A percentile compares a stretch with the other conserved stretches of the same genome.
Conservation (phyloP, 2,888 invertebrate genomes). For the Thalpophila matura region DNA sequence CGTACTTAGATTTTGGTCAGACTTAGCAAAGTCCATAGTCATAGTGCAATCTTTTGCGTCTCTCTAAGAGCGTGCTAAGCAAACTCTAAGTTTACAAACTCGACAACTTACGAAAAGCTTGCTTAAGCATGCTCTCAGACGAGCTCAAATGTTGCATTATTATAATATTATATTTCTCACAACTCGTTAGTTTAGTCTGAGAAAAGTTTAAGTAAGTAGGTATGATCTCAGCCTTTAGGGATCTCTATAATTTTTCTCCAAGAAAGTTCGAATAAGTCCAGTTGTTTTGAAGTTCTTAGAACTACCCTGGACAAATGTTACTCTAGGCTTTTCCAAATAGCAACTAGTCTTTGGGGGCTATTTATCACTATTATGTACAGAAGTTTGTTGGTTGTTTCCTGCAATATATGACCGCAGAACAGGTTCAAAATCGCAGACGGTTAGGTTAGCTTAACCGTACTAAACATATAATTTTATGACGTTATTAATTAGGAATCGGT, state of each 20-base stretch:
- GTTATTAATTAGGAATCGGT: constrained; percentile 8
- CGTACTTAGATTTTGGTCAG: no score
- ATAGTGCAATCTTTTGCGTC: no score
- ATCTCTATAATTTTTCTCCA: background rate
- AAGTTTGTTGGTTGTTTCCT: background rate
- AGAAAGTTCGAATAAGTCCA: background rate
- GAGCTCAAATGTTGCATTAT: no score
- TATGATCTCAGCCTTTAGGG: no score
- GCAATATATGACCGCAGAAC: background rate
- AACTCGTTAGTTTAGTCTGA: no score
- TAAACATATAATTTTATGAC: constrained; percentile 6
- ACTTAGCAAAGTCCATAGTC: no score
- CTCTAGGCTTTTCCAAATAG: background rate
- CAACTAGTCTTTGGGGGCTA: background rate
- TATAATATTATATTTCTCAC: no score
- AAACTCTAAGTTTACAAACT: no score
- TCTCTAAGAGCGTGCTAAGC: no score
- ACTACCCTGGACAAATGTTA: background rate
- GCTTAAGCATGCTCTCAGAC: no score
- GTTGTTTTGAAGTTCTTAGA: background rate
- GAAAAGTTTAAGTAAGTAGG: no score
- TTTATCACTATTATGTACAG: background rate
- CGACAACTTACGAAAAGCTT: no score
- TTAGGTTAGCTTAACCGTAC: background rate
- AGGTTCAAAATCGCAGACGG: background rate